Evolutionary conservation across 2,113 vertebrate species (phyloP), one percentile per base, ranked within the genome.

Genomic region (Cynopterus brachyotis): DNA sequence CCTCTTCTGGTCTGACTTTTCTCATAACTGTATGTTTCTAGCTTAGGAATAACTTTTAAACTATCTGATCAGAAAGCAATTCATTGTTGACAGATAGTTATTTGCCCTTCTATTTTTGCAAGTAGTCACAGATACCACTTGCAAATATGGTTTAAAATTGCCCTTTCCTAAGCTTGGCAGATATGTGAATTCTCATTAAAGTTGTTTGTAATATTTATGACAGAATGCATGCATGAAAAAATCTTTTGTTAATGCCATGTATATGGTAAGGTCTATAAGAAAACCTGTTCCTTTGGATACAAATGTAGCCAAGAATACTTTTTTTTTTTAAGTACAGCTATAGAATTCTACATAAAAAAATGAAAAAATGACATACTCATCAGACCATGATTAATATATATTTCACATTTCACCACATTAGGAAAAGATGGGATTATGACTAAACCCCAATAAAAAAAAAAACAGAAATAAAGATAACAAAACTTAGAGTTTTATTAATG

Each of bases 201-300:
- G 83, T 80, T 97, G 86, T 93, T 89, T 93, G 45, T 97, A 94
- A 94, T 94, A 96, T 95, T 84, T 80, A 94, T 95, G 89, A 96
- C 76, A 87, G 79, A 91, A 95, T 81, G n/a, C 76, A 97, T 73
- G 24, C 70, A 82, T 86, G 66, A 75, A 40, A 80, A 93, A 94
- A 73, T 37, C 22, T 91, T 95, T 92, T 96, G 78, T 93, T 95
- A 92, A 96, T 80, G 59, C 32, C 81, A 80, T 82, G 88, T 76
- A 73, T 96, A 37, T 81, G 91, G 66, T 85, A 57, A 92, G 85
- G 47, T 80, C 62, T 92, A 92, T 40, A 84, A 67, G 81, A 86
- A 97, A 96, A 94, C 9, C 37, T 85, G 47, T 62, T 96, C 24
- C 15, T 97, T 93, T 55, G 28, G 47, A 92, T 96, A 91, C 50